Base-by-base conservation (phyloP, 2,888 invertebrate genomes). In the Scaptomyza reducta region DNA sequence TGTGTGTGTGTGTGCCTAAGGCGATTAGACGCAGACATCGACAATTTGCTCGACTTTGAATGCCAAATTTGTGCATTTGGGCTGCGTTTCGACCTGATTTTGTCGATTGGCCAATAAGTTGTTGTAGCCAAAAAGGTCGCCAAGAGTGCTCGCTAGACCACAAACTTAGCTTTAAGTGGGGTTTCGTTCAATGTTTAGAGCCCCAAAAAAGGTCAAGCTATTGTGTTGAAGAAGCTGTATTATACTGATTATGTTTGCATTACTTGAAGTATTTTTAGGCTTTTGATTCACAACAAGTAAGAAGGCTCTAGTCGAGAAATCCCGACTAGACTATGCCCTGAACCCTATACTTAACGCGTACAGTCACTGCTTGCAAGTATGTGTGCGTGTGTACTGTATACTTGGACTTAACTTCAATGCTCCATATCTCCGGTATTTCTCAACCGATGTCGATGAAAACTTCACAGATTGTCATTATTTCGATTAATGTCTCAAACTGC, bases 21-120 rank as follows among this genome's bases (percentile, higher is more conserved):
- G 64, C 77, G 80, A 73, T 79, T 79, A 66, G 68, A 13, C 42
- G 41, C 65, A 58, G 70, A 68, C 70, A 51, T 47, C 14, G 51
- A 33, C 65, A 65, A 74, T 73, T 81, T 83, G 56, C 76, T 66
- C 49, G 67, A 61, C 72, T 75, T 62, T 54, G 47, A 57, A 58
- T 69, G 61, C 25, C 55, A 54, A 65, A 71, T 58, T 57, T 61
- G 47, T 49, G 41, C 33, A 40, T 46, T 25, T 60, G 7, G 29
- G 40, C 31, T 56, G 25, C 41, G 59, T n/a, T n/a, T n/a, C n/a
- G n/a, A n/a, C n/a, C n/a, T n/a, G 6, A 31, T 11, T 40, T 44
- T 6, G 13, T 6, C 13, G 44, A 40, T 22, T 44, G 45, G 18
- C 57, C 58, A 50, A 42, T 56, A 53, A 53, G 42, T 45, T 68